Evolutionary conservation across 2,888 invertebrate genomes (phyloP).

Genomic region (Frankliniella intonsa): DNA sequence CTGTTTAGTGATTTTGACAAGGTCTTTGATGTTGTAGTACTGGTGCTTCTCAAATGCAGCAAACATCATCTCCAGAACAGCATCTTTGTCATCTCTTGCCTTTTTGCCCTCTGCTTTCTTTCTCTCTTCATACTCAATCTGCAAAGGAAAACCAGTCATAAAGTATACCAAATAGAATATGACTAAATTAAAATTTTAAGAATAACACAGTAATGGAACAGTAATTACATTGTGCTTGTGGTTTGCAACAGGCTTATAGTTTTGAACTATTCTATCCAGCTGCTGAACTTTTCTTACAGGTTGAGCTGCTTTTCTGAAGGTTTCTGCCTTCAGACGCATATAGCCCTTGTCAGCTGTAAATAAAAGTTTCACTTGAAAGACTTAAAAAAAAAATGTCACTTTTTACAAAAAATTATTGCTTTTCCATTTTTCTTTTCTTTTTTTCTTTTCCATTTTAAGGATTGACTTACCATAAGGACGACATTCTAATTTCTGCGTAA

Average conservation of each 20-base stretch:
- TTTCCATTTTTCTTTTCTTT: too few species aligned
- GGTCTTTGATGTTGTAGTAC: slow-evolving; percentile 96
- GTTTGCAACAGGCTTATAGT: slow-evolving; percentile 88
- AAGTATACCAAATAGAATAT: background rate
- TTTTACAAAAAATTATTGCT: too few species aligned
- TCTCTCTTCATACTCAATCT: slow-evolving; percentile 84
- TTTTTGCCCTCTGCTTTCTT: slow-evolving; percentile 95
- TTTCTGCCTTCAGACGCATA: slow-evolving; percentile 84
- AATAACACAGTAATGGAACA: slow-evolving; percentile 28
- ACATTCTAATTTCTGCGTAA: slow-evolving; percentile 92
- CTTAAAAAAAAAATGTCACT: background rate
- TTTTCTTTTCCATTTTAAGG: background rate
- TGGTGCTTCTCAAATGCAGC: slow-evolving; percentile 99
- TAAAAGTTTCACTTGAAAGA: background rate
- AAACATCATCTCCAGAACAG: slow-evolving; percentile 93
- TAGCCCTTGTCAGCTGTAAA: slow-evolving; percentile 70
- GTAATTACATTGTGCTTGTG: slow-evolving; percentile 82
- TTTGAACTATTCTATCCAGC: slow-evolving; percentile 79
- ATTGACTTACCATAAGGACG: slow-evolving; percentile 50
- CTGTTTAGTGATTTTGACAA: slow-evolving; percentile 89
- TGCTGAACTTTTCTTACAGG: slow-evolving; percentile 83
- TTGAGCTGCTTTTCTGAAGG: slow-evolving; percentile 79
- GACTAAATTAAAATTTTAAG: background rate
- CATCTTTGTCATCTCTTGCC: slow-evolving; percentile 91
- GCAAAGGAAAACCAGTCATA: slow-evolving; percentile 39